phyloP scores from a whole-genome alignment of 2,797 vertebrate genomes.

The Typhlichthys eigenmanni region DNA sequence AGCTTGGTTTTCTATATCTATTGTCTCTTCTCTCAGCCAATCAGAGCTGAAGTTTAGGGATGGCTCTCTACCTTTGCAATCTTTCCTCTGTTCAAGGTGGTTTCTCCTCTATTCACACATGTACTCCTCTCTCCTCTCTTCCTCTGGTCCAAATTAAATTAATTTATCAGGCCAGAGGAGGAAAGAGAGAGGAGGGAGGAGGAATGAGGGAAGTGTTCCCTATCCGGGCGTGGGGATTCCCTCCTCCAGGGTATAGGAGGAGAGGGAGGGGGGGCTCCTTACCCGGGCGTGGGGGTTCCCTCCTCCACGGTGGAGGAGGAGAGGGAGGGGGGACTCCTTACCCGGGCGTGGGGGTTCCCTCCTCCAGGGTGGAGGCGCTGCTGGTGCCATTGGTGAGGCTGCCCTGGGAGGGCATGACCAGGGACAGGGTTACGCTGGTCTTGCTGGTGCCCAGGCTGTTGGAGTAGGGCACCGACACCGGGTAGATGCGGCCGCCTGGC shows the following conservation, averaged over 20 bases:
- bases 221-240: constrained; percentile 80
- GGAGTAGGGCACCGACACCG: constrained; percentile 94
- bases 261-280: constrained; percentile 6
- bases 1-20: no score
- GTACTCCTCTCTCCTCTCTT: no score
- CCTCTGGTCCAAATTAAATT: no score
- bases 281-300: constrained; percentile 80
- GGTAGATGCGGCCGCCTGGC: constrained; percentile 91
- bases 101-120: no score
- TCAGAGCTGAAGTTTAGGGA: no score
- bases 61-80: no score
- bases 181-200: neutral
- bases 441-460: constrained; percentile 93
- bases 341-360: constrained; percentile 78
- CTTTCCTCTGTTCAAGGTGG: no score
- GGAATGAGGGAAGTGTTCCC: constrained; percentile 1
- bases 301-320: neutral
- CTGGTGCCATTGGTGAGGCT: constrained; percentile 96
- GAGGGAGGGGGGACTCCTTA: constrained; percentile 30
- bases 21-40: no score
- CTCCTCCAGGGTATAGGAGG: constrained; percentile 61
- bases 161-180: constrained; percentile 61
- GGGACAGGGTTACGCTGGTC: constrained; percentile 94
- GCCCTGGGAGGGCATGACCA: constrained; percentile 95
- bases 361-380: constrained; percentile 82